These are phyloP conservation scores for Cosmia trapezina DNA, from an alignment of 2,888 invertebrate species.

Conservation along the genomic window DNA sequence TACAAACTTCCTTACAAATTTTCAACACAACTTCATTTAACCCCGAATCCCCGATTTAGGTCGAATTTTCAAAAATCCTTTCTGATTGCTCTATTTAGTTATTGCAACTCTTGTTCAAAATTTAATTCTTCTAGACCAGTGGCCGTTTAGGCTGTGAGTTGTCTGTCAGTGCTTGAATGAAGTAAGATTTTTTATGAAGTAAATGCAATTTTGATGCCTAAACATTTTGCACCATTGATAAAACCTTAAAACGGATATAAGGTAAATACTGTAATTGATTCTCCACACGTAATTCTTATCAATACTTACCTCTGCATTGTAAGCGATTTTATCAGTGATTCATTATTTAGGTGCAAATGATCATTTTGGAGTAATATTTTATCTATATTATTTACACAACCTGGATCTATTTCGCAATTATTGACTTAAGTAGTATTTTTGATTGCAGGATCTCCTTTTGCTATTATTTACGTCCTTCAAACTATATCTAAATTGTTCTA, in stretches of 20 bases:
- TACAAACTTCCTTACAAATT: not conserved
- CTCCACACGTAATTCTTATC: constrained; percentile 31
- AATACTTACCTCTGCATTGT: constrained; percentile 28
- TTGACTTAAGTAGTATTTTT: constrained; percentile 18
- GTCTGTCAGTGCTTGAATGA: not conserved
- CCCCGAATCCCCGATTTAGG: too few species aligned
- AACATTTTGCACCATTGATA: constrained; percentile 6
- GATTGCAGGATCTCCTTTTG: not conserved
- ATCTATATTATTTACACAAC: constrained; percentile 36
- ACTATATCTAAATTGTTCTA: not conserved
- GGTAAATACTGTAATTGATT: constrained; percentile 30
- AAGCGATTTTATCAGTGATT: constrained; percentile 39
- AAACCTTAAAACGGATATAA: constrained; percentile 15
- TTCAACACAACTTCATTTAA: not conserved
- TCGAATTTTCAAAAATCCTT: not conserved
- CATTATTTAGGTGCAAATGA: constrained; percentile 38
- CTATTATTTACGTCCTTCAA: not conserved
- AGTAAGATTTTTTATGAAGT: not conserved
- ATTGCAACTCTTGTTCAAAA: not conserved
- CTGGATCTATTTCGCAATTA: constrained; percentile 29
- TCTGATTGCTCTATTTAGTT: not conserved
- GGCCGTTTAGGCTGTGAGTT: not conserved
- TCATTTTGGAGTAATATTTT: constrained; percentile 35
- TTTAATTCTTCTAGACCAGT: not conserved
- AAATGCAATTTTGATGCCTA: not conserved